Conservation (phyloP, 1,140 invertebrate species). For the Penaeus vannamei region DNA sequence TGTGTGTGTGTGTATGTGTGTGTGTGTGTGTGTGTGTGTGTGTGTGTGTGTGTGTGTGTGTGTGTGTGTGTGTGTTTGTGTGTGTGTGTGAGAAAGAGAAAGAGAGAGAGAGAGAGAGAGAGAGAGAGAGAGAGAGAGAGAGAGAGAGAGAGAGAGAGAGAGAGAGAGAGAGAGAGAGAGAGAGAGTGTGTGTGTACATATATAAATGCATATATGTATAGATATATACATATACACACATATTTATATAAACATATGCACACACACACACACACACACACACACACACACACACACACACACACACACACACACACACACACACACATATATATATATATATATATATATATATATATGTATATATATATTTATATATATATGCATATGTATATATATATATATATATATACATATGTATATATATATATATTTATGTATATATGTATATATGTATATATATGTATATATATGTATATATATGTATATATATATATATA, state of each 20-base stretch:
- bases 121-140: conserved; percentile 40
- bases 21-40: background rate
- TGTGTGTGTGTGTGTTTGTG: background rate
- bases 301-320: conserved; percentile 14
- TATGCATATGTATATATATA: too few relatives aligned
- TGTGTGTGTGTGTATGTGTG: too few relatives aligned
- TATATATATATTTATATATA: too few relatives aligned
- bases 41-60: conserved; percentile 17
- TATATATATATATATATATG: too few relatives aligned
- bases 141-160: conserved; percentile 6
- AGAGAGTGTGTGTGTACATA: conserved; percentile 13
- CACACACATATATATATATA: background rate
- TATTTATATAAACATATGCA: background rate
- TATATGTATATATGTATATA: too few relatives aligned
- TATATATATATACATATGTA: too few relatives aligned
- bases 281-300: too few relatives aligned
- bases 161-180: conserved; percentile 24
- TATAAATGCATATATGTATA: background rate
- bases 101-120: conserved; percentile 29
- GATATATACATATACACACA: background rate
- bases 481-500: too few relatives aligned
- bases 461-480: too few relatives aligned
- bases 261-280: conserved; percentile 16
- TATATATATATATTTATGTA: too few relatives aligned
- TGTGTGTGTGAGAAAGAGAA: conserved; percentile 38